Percentiles rank a stretch among this genome's conserved stretches.
Conservation (phyloP, 1,140 invertebrate species). For the Aphelinus certus region DNA sequence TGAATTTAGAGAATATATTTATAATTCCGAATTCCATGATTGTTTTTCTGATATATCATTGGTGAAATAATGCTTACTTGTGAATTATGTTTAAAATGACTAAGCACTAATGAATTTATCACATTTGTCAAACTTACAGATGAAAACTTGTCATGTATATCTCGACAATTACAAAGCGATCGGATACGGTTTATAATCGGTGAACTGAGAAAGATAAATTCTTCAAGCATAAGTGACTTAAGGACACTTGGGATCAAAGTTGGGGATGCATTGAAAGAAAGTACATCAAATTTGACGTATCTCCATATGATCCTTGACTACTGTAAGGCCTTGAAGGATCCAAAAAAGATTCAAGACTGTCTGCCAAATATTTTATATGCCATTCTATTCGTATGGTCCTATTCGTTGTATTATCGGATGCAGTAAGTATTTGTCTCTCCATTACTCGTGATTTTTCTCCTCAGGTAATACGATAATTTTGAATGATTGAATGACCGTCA, state of each 20-base stretch:
- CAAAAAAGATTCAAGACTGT: slow-evolving; percentile 69
- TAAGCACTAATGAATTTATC: too few relatives aligned
- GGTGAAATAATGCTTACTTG: too few relatives aligned
- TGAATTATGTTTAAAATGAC: too few relatives aligned
- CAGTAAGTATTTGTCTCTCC: background rate
- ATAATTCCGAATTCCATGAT: too few relatives aligned
- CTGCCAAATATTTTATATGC: slow-evolving; percentile 78
- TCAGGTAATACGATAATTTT: too few relatives aligned
- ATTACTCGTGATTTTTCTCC: too few relatives aligned
- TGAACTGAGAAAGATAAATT: slow-evolving; percentile 78
- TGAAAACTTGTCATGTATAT: slow-evolving; percentile 79
- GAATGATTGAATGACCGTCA: too few relatives aligned
- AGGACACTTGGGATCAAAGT: slow-evolving; percentile 69
- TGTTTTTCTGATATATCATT: too few relatives aligned
- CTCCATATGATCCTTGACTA: slow-evolving; percentile 77
- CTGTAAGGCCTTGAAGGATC: slow-evolving; percentile 69
- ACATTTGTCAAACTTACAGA: slow-evolving; percentile 66
- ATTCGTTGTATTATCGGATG: slow-evolving; percentile 77
- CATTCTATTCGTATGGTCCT: slow-evolving; percentile 82
- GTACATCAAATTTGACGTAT: slow-evolving; percentile 75
- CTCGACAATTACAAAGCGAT: slow-evolving; percentile 77
- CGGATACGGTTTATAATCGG: slow-evolving; percentile 77
- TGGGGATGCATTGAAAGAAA: slow-evolving; percentile 40
- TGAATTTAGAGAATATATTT: too few relatives aligned
- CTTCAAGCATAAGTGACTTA: slow-evolving; percentile 81